A percentile compares a stretch with the other conserved stretches of the same genome.
phyloP scores from a whole-genome alignment of 2,797 vertebrate genomes.

The Meda fulgida region DNA sequence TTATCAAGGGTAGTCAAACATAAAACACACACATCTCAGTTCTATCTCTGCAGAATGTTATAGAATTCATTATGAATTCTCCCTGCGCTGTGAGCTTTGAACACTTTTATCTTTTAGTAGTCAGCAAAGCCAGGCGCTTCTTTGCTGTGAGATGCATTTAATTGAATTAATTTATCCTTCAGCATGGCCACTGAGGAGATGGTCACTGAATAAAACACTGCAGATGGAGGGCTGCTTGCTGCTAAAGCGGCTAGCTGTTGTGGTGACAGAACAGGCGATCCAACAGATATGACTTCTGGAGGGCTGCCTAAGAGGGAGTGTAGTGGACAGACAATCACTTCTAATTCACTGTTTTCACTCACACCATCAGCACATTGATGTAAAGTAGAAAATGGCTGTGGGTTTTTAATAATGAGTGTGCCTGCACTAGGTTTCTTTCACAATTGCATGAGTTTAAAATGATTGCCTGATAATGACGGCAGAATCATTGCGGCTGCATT shows the following conservation, averaged over 20 bases:
- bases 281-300: slow-evolving; percentile 18
- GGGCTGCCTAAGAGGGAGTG: neutral
- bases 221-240: slow-evolving; percentile 36
- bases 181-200: slow-evolving; percentile 40
- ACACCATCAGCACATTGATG: neutral
- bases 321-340: slow-evolving; percentile 11
- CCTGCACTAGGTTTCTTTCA: neutral
- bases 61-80: slow-evolving; percentile 29
- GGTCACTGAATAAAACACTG: slow-evolving; percentile 33
- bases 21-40: neutral
- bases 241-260: slow-evolving; percentile 8
- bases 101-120: slow-evolving; percentile 44
- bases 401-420: neutral
- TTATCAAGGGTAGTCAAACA: slow-evolving; percentile 37
- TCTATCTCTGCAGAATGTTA: slow-evolving; percentile 27
- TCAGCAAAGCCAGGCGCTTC: slow-evolving; percentile 35
- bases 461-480: neutral
- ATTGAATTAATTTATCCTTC: slow-evolving; percentile 60
- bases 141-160: slow-evolving; percentile 48
- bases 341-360: neutral
- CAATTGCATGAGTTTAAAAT: slow-evolving; percentile 3
- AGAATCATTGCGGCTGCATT: neutral
- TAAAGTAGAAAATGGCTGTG: slow-evolving; percentile 3
- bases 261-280: neutral
- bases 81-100: neutral